Conservation (phyloP, 2,113 vertebrate species). For the Craseonycteris thonglongyai region DNA sequence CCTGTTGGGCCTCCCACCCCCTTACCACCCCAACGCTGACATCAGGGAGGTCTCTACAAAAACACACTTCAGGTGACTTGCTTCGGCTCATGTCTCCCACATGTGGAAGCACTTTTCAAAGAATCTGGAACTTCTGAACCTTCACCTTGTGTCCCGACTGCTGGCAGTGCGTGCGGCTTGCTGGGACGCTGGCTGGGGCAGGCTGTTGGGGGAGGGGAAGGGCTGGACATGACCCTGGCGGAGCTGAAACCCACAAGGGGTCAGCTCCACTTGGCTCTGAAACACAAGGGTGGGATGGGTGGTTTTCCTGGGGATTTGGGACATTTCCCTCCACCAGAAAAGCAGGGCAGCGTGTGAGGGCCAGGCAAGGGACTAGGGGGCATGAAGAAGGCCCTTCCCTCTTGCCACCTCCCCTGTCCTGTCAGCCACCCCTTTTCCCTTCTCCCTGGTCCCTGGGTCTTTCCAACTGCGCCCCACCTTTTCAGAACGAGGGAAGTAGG, state of each 20-base stretch:
- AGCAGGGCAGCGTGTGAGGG: background rate
- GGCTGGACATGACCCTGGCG: background rate
- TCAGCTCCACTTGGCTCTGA: background rate
- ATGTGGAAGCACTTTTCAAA: background rate
- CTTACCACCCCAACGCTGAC: fast-evolving
- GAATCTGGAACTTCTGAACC: background rate
- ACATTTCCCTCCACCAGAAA: background rate
- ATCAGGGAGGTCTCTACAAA: background rate
- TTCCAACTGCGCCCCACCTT: background rate
- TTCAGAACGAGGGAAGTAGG: background rate
- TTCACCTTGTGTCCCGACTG: background rate
- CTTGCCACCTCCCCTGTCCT: fast-evolving
- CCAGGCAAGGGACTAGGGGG: background rate
- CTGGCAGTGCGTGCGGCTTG: background rate
- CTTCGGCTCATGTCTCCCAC: background rate
- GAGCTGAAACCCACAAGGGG: background rate
- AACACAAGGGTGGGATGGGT: background rate
- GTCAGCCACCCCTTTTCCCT: too few relatives aligned
- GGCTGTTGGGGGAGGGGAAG: background rate
- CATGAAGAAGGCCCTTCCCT: fast-evolving
- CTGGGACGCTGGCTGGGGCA: background rate
- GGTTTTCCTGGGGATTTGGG: background rate
- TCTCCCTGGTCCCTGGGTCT: background rate
- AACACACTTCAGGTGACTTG: background rate
- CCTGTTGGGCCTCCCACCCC: fast-evolving